Evolutionary conservation across 2,113 vertebrate species (phyloP).

Genomic region (Coracopsis vasa): DNA sequence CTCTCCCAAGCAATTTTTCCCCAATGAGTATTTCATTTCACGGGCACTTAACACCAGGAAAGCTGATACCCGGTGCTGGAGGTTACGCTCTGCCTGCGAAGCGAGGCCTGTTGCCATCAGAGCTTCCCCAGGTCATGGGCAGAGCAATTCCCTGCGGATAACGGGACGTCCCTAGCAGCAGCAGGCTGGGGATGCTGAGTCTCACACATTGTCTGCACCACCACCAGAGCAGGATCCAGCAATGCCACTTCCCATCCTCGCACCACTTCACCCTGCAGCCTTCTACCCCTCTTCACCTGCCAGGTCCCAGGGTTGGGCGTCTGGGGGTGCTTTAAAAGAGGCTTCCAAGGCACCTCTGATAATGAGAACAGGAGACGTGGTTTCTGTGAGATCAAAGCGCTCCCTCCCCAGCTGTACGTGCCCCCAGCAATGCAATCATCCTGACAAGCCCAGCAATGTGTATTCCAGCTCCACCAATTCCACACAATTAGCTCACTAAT

Average conservation of each 20-base stretch:
- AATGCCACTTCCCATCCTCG: not conserved
- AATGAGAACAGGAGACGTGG: not conserved
- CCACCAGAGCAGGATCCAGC: not conserved
- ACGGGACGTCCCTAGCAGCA: not conserved
- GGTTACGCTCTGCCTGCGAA: not conserved
- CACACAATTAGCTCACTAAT: slow-evolving; percentile 1
- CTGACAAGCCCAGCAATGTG: not conserved
- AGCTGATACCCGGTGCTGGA: fast-evolving
- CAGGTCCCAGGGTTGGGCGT: fast-evolving
- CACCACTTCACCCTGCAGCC: fast-evolving
- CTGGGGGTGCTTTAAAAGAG: not conserved
- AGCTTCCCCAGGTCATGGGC: not conserved
- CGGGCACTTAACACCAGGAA: not conserved
- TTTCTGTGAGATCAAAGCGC: not conserved
- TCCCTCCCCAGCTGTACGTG: not conserved
- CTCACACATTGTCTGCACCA: not conserved
- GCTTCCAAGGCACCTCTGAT: not conserved
- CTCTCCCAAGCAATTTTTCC: not conserved
- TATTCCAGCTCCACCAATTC: not conserved
- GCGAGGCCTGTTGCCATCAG: fast-evolving
- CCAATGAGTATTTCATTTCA: not conserved
- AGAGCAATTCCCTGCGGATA: not conserved
- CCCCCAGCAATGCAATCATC: not conserved
- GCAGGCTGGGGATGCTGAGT: not conserved
- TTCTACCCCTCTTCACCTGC: not conserved